Base-by-base conservation (phyloP, 2,888 invertebrate genomes). In the Scelioninae gen. 2 region DNA sequence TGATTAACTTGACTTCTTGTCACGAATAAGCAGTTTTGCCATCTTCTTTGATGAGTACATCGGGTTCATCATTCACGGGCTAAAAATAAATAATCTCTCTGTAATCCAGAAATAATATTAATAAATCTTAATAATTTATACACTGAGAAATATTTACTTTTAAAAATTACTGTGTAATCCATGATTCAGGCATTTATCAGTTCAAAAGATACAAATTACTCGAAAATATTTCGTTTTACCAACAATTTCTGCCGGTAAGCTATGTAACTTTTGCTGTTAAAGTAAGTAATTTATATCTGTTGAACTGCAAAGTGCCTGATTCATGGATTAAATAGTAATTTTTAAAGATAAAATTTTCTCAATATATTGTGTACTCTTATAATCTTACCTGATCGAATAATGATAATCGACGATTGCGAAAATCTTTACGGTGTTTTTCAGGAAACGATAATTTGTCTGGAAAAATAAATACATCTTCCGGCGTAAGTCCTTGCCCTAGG, bases 361-460 rank as follows among this genome's bases (percentile, higher is more conserved):
- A n/a, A n/a, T n/a, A n/a, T 25, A 25, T 25, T 4, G 25, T 25
- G 25, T 25, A 39, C 3, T 16, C 31, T 4, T 39, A 1, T 39
- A 19, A 18, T 11, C 52, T 63, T 52, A 71, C 64, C 11, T 67
- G 72, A 35, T 67, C 61, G 28, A 72, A 61, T 33, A 72, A 43
- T 11, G 73, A 31, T 64, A 55, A 10, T 69, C 73, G 73, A 4
- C 74, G 72, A 28, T 63, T 75, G 1, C 60, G 58, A 19, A 77
- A 64, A 53, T 84, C 80, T 48, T 70, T 74, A 0, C 82, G 81
- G 63, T 86, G 84, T 67, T 84, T 82, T 75, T 86, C 86, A 1
- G 87, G 86, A 61, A 79, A 85, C 1, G 85, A 80, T 4, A 82
- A 57, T n/a, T 70, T 74, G 0, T 58, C 39, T 0, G 86, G 85